phyloP scores from a whole-genome alignment of 1,140 invertebrate species.

The Dendrolimus punctatus region DNA sequence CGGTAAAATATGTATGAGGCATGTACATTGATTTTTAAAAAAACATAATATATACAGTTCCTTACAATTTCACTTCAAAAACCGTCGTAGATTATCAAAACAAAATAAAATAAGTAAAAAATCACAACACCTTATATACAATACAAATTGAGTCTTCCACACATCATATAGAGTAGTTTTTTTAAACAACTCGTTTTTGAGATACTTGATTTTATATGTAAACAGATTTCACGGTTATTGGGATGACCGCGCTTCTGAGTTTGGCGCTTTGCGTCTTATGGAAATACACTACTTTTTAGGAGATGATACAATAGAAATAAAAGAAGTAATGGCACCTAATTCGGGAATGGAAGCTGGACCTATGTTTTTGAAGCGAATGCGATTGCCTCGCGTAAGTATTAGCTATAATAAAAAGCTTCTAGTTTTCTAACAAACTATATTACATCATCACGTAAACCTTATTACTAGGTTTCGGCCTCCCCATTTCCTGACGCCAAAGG shows the following conservation, averaged over 20 bases:
- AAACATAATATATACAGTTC: too few relatives aligned
- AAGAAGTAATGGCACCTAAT: slow-evolving; percentile 81
- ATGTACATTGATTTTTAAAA: too few relatives aligned
- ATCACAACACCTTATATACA: too few relatives aligned
- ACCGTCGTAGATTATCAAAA: too few relatives aligned
- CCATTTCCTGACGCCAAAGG: too few relatives aligned
- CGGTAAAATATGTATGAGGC: too few relatives aligned
- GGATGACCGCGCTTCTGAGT: slow-evolving; percentile 86
- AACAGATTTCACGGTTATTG: slow-evolving; percentile 88
- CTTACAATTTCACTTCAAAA: too few relatives aligned
- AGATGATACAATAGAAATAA: slow-evolving; percentile 92
- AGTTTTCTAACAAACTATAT: slow-evolving; percentile 3
- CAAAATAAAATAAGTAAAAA: too few relatives aligned
- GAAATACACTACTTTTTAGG: slow-evolving; percentile 88
- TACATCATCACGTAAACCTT: not conserved
- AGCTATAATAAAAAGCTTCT: not conserved
- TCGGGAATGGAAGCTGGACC: slow-evolving; percentile 79
- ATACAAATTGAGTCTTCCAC: too few relatives aligned
- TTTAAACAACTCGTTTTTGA: too few relatives aligned
- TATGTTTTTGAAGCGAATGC: slow-evolving; percentile 82
- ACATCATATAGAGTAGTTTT: too few relatives aligned
- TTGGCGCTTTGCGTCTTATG: slow-evolving; percentile 82
- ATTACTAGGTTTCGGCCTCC: slow-evolving; percentile 3
- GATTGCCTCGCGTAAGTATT: slow-evolving; percentile 82
- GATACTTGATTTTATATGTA: not conserved